phyloP scores from a whole-genome alignment of 2,797 vertebrate genomes.

The Lepus townsendii region DNA sequence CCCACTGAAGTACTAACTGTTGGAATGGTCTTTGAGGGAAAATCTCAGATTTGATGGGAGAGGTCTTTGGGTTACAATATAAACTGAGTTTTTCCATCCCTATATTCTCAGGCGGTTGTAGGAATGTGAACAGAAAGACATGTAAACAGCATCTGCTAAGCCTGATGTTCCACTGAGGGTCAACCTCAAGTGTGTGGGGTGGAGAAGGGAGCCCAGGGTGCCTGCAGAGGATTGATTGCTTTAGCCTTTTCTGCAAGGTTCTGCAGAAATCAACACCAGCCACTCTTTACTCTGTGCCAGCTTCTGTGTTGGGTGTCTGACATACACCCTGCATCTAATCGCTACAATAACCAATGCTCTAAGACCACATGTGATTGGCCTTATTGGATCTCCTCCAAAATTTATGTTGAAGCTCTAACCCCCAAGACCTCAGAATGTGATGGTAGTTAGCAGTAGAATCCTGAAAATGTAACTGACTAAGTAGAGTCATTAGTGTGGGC shows the following conservation, averaged over 20 bases:
- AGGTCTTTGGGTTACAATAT: too few species aligned
- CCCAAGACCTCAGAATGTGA: neutral
- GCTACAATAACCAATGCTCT: neutral
- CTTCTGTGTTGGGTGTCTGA: neutral
- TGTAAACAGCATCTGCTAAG: neutral
- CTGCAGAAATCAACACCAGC: neutral
- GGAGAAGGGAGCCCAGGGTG: neutral
- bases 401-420: neutral
- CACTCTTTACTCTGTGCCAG: neutral
- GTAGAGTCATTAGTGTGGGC: neutral
- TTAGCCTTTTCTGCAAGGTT: neutral
- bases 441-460: neutral
- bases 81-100: too few species aligned
- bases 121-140: neutral
- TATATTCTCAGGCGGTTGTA: too few species aligned
- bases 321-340: neutral
- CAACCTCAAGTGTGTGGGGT: neutral
- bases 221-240: neutral
- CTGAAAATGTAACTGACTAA: neutral
- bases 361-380: fast-evolving
- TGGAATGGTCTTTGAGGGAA: too few species aligned
- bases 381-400: neutral
- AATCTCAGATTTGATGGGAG: too few species aligned
- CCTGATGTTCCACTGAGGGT: neutral
- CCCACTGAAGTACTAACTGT: too few species aligned